Evolutionary conservation across 2,113 vertebrate species (phyloP).

Genomic region (Lycocorax pyrrhopterus): DNA sequence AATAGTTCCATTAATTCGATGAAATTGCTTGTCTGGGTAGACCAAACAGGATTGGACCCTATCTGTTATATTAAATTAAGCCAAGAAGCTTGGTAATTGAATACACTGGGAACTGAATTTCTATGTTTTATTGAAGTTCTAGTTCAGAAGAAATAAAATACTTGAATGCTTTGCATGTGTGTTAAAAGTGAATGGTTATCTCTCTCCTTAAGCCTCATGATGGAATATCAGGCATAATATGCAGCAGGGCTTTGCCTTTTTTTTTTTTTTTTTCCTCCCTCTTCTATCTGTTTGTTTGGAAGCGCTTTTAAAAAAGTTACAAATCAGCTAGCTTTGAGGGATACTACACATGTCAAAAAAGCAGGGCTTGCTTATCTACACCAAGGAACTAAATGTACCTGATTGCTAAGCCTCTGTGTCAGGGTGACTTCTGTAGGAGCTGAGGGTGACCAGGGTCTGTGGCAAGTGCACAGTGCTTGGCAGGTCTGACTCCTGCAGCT

Average conservation of each 20-base stretch:
- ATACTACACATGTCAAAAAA: background rate
- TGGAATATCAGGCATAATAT: background rate
- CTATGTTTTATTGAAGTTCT: background rate
- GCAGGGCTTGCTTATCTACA: background rate
- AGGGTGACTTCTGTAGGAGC: background rate
- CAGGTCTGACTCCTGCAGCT: fast-evolving
- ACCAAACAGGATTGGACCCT: background rate
- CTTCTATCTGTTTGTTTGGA: fast-evolving
- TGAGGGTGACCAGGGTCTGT: background rate
- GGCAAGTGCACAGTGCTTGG: fast-evolving
- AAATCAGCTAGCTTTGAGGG: background rate
- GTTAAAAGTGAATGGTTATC: background rate
- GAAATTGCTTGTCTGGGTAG: background rate
- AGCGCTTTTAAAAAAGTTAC: background rate
- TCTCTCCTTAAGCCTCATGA: background rate
- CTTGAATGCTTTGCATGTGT: background rate
- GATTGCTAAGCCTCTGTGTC: background rate
- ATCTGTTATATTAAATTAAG: background rate
- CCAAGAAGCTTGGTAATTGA: background rate
- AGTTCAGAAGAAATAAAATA: background rate
- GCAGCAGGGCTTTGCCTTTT: background rate
- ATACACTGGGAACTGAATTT: background rate
- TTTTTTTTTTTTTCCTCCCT: background rate
- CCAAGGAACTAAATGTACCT: background rate
- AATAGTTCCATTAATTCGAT: background rate